A percentile compares a stretch with the other conserved stretches of the same genome.
These are phyloP conservation scores for Lepilemur septentrionalis DNA, from an alignment of 2,797 vertebrate species.

Conservation along the genomic window DNA sequence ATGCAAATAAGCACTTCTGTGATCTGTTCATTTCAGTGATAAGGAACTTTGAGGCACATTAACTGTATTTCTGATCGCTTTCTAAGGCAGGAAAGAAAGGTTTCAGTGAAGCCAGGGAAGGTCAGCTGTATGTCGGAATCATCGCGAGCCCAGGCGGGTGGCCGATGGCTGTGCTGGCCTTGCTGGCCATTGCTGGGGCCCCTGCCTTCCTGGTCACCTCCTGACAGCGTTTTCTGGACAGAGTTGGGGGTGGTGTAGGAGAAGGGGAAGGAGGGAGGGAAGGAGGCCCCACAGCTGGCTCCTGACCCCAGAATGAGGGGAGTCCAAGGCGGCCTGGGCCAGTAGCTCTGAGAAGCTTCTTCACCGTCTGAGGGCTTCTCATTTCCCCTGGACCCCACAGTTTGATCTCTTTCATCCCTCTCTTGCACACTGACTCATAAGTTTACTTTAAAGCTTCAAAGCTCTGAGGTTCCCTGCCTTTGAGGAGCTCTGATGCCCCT, in stretches of 20 bases:
- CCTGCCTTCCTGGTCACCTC: neutral
- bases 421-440: neutral
- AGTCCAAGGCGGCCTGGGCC: neutral
- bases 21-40: neutral
- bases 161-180: neutral
- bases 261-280: neutral
- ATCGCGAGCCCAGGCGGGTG: accelerated
- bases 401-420: neutral
- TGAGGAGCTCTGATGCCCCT: neutral
- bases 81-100: neutral
- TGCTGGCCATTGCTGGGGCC: too few relatives aligned
- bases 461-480: neutral
- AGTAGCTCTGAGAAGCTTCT: neutral
- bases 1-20: neutral
- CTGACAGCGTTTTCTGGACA: neutral
- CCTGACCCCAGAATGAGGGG: neutral
- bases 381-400: accelerated
- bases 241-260: neutral
- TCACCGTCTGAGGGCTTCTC: neutral
- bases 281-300: neutral
- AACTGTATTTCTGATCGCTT: neutral
- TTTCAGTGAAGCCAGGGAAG: neutral
- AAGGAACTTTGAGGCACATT: neutral
- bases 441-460: neutral
- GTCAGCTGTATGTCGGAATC: neutral